Base-by-base conservation (phyloP, 2,113 vertebrate genomes). In the Pseudorectes ferrugineus region DNA sequence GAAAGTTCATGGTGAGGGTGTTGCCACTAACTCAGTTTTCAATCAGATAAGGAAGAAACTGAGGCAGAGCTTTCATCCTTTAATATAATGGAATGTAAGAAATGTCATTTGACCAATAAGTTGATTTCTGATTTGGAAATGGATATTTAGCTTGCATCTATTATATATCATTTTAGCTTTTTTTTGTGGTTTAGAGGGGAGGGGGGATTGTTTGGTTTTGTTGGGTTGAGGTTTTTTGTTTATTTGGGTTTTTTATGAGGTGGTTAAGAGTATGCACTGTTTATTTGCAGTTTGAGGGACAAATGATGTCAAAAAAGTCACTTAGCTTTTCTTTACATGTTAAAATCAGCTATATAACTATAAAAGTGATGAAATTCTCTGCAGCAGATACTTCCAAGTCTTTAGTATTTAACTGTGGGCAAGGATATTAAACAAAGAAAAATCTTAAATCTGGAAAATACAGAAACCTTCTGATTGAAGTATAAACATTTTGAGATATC, bases 201-300 rank as follows among this genome's bases (percentile, higher is more conserved):
- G 7, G 1, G 2, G 3, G 5, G 0, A 26, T 57, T 57, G 4
- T 25, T 88, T 67, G 22, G 6, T 25, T 67, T 59, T 25, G 17
- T 25, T 40, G 14, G 28, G 4, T 13, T 61, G 16, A 9, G 2
- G 0, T 5, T 40, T 85, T 38, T 24, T 72, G 11, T 16, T 83
- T 61, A 12, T n/a, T 38, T 63, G 12, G 4, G 4, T 11, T 55
- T 63, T 43, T 40, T 3, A 61, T 46, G n/a, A 62, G 29, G 9
- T 21, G 75, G 28, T 89, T 91, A 55, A 85, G 40, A 76, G 5
- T 36, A 80, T 36, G 12, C 42, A 61, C 25, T 22, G 19, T 78
- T 94, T 92, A 91, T 73, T 89, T 93, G 79, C 61, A 86, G 35
- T 85, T 88, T 93, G 29, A 93, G 49, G 75, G 35, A 48, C 14